These are phyloP conservation scores for Sarcophaga bullata DNA, from an alignment of 1,140 invertebrate genomes.

Conservation along the genomic window DNA sequence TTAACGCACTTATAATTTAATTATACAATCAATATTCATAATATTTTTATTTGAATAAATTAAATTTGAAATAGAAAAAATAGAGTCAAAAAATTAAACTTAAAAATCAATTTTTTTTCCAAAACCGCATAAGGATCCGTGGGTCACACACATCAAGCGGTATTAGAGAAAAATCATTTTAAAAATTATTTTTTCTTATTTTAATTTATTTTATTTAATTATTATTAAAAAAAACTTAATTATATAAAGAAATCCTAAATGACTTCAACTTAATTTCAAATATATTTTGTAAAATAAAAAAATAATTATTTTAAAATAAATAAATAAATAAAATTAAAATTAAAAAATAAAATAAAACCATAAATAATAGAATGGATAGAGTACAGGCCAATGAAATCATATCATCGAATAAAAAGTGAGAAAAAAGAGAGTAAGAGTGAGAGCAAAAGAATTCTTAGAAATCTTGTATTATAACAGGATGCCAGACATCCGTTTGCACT, in stretches of 20 bases:
- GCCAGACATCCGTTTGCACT: constrained; percentile 17
- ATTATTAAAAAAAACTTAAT: too few species aligned
- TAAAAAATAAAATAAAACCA: neutral
- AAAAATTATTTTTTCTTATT: too few species aligned
- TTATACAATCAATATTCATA: too few species aligned
- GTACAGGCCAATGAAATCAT: neutral
- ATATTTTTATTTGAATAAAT: too few species aligned
- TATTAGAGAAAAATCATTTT: too few species aligned
- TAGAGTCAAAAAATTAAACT: too few species aligned
- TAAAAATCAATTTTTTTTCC: too few species aligned
- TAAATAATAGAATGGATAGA: neutral
- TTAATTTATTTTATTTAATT: too few species aligned
- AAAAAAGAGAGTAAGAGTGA: neutral
- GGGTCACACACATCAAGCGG: too few species aligned
- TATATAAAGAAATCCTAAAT: neutral
- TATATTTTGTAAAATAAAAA: constrained; percentile 23
- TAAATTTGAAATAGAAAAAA: too few species aligned
- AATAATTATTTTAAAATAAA: neutral
- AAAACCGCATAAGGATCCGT: too few species aligned
- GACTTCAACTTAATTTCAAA: neutral
- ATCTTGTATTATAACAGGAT: constrained; percentile 24
- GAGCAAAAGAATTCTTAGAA: neutral
- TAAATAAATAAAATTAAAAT: constrained; percentile 25
- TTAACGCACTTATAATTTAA: too few species aligned
- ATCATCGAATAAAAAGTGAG: neutral